Percentiles rank a stretch among this genome's conserved stretches.
Evolutionary conservation across 2,797 vertebrate species (phyloP).

Genomic region (Anguilla anguilla): DNA sequence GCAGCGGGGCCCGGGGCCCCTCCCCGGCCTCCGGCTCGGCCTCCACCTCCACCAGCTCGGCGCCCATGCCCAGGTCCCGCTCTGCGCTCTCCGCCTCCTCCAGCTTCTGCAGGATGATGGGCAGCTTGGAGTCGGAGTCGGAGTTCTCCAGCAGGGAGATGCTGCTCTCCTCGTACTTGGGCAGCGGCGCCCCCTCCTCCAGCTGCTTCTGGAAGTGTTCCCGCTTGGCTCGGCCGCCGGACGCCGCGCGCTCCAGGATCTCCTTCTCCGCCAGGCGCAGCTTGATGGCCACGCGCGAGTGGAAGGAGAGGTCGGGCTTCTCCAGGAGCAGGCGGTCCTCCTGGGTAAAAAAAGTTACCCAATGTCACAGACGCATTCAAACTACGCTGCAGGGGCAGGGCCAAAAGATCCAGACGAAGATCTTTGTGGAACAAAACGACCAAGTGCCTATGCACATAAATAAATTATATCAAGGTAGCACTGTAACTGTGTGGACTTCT

Average conservation of each 20-base stretch:
- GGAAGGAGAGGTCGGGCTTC: constrained; percentile 77
- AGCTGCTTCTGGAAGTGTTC: constrained; percentile 79
- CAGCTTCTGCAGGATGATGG: constrained; percentile 83
- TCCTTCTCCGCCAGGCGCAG: constrained; percentile 90
- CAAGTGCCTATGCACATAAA: not conserved
- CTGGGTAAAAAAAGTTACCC: constrained; percentile 57
- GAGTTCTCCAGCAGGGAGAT: constrained; percentile 85
- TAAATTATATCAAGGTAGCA: not conserved
- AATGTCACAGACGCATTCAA: not conserved
- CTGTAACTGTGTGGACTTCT: not conserved
- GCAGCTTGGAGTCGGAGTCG: constrained; percentile 80
- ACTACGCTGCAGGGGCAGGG: not conserved
- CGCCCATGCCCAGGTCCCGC: constrained; percentile 60
- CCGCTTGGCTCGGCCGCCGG: constrained; percentile 76
- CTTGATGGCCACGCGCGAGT: constrained; percentile 82
- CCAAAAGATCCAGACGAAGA: not conserved
- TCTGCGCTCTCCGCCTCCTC: constrained; percentile 75
- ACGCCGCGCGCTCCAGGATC: constrained; percentile 86
- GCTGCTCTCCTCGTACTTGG: constrained; percentile 84
- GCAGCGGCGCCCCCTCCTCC: constrained; percentile 76
- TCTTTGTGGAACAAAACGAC: not conserved
- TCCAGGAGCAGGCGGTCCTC: constrained; percentile 84
- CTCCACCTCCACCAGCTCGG: constrained; percentile 57
- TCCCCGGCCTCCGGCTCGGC: constrained; percentile 4
- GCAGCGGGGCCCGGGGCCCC: constrained; percentile 39